Percentiles rank a stretch among this genome's conserved stretches.
Evolutionary conservation across 2,797 vertebrate species (phyloP).

Genomic region (Poeciliopsis gracilis): DNA sequence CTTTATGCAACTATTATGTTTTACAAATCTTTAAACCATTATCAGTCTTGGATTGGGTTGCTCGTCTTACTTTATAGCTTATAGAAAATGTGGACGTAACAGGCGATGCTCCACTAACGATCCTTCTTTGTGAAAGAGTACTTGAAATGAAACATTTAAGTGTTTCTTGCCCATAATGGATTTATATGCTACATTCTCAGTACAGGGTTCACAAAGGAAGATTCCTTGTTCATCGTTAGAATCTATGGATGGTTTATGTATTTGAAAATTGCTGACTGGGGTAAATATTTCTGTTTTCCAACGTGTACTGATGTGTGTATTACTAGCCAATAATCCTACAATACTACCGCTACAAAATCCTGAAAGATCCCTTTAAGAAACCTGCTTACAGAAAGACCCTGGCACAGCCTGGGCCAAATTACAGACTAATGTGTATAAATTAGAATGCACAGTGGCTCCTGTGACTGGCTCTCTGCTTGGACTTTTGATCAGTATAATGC

Average conservation of each 20-base stretch:
- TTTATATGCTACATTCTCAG: too few relatives aligned
- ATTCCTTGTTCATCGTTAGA: too few relatives aligned
- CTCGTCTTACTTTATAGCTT: not conserved
- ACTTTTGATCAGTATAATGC: not conserved
- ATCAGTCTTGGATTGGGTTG: not conserved
- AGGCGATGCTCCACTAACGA: not conserved
- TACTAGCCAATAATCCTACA: not conserved
- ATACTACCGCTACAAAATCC: not conserved
- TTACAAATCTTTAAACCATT: not conserved
- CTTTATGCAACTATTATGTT: not conserved
- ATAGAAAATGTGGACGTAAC: not conserved
- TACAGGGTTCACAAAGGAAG: too few relatives aligned
- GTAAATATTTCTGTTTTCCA: not conserved
- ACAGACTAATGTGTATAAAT: not conserved
- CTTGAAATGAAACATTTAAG: not conserved
- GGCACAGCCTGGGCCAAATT: not conserved
- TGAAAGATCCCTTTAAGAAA: not conserved
- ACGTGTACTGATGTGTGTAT: not conserved
- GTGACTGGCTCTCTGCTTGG: not conserved
- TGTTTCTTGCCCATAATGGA: too few relatives aligned
- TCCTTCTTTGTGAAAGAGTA: not conserved
- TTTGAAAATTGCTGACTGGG: not conserved
- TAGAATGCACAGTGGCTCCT: not conserved
- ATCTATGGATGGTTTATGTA: not conserved
- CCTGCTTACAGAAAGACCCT: not conserved